phyloP scores from a whole-genome alignment of 2,113 vertebrate genomes.

The Theristicus caerulescens region DNA sequence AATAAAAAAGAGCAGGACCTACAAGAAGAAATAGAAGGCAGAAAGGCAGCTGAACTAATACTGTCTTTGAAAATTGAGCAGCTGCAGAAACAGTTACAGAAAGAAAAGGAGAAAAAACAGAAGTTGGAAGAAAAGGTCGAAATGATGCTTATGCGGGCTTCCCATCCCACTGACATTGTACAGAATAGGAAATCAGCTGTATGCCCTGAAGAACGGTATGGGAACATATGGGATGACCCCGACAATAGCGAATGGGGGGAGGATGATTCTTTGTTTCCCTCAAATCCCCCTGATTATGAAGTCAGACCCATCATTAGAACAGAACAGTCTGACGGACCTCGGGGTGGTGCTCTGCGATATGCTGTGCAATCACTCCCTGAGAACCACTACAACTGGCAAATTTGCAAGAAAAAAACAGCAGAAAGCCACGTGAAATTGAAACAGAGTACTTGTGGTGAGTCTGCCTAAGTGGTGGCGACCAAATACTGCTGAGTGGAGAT shows the following conservation, averaged over 20 bases:
- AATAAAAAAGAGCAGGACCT: no score
- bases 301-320: neutral
- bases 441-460: neutral
- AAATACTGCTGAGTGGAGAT: neutral
- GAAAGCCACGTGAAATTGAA: neutral
- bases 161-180: neutral
- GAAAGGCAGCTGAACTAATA: no score
- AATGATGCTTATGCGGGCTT: no score
- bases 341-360: neutral
- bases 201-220: neutral
- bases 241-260: neutral
- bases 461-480: neutral
- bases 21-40: no score
- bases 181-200: neutral
- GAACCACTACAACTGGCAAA: neutral
- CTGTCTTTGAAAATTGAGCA: no score
- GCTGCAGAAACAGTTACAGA: no score
- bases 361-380: neutral
- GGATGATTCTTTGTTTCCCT: neutral
- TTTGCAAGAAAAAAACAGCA: neutral
- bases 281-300: neutral
- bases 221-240: neutral
- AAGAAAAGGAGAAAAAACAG: no score
- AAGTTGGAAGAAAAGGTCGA: no score
- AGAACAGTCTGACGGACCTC: neutral